Conservation (phyloP, 1,140 invertebrate genomes). For the Sipha flava region DNA sequence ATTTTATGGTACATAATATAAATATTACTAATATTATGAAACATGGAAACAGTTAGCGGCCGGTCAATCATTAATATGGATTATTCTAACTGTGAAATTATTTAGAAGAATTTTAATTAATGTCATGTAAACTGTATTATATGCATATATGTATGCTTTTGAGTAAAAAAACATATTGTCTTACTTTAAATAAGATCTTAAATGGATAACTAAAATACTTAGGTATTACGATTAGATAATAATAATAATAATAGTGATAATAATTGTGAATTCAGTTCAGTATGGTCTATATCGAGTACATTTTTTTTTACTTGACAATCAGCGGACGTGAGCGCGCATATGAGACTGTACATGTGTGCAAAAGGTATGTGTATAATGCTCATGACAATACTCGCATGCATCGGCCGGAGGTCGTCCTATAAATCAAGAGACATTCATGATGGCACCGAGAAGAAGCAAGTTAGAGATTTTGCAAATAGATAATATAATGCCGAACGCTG, state of each 20-base stretch:
- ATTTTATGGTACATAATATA: not conserved
- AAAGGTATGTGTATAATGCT: slow-evolving; percentile 7
- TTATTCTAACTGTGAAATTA: not conserved
- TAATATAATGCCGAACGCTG: not conserved
- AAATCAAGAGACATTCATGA: slow-evolving; percentile 28
- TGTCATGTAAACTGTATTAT: too few relatives aligned
- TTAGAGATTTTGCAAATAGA: slow-evolving; percentile 29
- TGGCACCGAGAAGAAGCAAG: slow-evolving; percentile 13
- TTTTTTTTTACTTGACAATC: not conserved
- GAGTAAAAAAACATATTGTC: too few relatives aligned
- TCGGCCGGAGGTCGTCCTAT: slow-evolving; percentile 26
- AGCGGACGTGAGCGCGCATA: not conserved
- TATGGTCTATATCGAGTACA: not conserved
- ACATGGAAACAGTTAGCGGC: not conserved
- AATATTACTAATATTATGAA: not conserved
- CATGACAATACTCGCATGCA: slow-evolving; percentile 16
- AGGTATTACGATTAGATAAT: not conserved
- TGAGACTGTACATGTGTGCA: not conserved
- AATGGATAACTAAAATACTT: not conserved
- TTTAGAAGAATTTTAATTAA: not conserved
- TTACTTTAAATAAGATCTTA: too few relatives aligned
- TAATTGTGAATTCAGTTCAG: not conserved
- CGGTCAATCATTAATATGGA: too few relatives aligned
- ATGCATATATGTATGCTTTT: too few relatives aligned
- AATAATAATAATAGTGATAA: too few relatives aligned